phyloP scores from a whole-genome alignment of 2,888 invertebrate genomes.

The Crioceris asparagi region DNA sequence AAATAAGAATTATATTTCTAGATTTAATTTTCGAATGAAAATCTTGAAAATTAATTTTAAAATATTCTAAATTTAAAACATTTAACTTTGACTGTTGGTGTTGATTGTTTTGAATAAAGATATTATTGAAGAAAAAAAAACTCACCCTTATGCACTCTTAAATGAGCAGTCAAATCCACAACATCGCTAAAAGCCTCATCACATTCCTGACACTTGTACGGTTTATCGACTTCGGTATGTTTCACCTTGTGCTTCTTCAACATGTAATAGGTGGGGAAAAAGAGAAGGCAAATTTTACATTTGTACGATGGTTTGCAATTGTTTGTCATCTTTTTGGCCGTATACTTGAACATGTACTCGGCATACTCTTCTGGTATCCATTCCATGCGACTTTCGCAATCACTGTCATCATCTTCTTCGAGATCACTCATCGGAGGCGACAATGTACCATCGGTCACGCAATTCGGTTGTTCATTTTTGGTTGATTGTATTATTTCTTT shows the following conservation, averaged over 20 bases:
- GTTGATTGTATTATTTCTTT: too few species aligned
- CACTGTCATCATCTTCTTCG: constrained; percentile 16
- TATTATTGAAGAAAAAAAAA: background rate
- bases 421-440: constrained; percentile 3
- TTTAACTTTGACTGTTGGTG: too few species aligned
- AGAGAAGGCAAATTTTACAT: constrained; percentile 32
- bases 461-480: too few species aligned
- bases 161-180: constrained; percentile 31
- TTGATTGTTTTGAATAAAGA: too few species aligned
- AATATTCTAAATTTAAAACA: too few species aligned
- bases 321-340: constrained; percentile 18
- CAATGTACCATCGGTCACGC: too few species aligned
- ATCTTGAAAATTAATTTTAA: too few species aligned
- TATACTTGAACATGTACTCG: constrained; percentile 24
- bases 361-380: constrained; percentile 27
- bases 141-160: constrained; percentile 30
- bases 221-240: constrained; percentile 25
- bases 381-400: constrained; percentile 20
- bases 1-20: background rate
- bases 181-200: constrained; percentile 22
- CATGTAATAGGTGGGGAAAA: constrained; percentile 26
- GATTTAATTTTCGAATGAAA: background rate
- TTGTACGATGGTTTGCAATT: constrained; percentile 20
- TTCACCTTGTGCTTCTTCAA: constrained; percentile 26
- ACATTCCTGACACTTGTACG: constrained; percentile 29